Evolutionary conservation across 1,140 invertebrate species (phyloP).

Genomic region (Plectrocnemia conspersa): DNA sequence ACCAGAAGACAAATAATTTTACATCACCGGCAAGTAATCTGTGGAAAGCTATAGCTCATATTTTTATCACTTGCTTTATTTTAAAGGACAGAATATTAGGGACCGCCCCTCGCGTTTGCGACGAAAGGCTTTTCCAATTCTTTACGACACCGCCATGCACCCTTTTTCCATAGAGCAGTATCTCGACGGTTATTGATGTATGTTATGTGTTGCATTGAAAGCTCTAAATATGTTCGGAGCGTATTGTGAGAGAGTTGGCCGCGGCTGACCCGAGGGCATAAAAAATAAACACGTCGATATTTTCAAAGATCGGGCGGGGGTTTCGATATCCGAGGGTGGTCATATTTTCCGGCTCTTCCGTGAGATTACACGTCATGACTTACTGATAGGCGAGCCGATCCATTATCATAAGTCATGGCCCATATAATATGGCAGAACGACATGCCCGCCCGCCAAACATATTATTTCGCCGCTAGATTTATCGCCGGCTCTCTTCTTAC

Average conservation of each 20-base stretch:
- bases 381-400: conserved; percentile 34
- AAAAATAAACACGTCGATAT: conserved; percentile 31
- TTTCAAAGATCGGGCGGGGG: conserved; percentile 18
- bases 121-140: too few relatives aligned
- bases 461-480: conserved; percentile 34
- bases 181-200: too few relatives aligned
- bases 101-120: too few relatives aligned
- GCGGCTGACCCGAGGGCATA: conserved; percentile 23
- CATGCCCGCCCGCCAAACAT: conserved; percentile 31
- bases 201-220: too few relatives aligned
- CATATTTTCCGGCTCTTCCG: conserved; percentile 30
- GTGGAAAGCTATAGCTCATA: too few relatives aligned
- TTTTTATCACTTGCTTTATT: too few relatives aligned
- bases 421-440: conserved; percentile 29
- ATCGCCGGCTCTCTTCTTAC: conserved; percentile 17
- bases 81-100: too few relatives aligned
- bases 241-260: conserved; percentile 1
- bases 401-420: conserved; percentile 33
- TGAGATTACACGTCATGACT: conserved; percentile 34
- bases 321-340: conserved; percentile 24
- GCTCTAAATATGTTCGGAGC: not conserved
- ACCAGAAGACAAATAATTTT: too few relatives aligned
- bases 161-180: too few relatives aligned
- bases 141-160: too few relatives aligned
- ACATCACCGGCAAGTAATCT: too few relatives aligned